Conservation (phyloP, 2,113 vertebrate species). For the Syngnathus typhle region DNA sequence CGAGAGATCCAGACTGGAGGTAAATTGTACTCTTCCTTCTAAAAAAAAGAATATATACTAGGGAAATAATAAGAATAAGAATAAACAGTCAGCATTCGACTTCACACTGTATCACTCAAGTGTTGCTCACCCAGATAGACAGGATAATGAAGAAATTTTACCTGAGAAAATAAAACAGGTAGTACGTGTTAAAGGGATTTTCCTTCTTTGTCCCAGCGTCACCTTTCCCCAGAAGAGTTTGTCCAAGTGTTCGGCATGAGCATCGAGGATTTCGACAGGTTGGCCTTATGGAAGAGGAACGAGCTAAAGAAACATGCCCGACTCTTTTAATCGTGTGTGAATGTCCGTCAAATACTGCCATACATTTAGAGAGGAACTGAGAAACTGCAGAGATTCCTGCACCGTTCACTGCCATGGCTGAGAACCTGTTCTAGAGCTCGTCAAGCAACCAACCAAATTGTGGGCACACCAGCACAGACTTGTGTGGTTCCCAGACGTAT, state of each 20-base stretch:
- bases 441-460: slow-evolving; percentile 46
- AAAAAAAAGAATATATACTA: no score
- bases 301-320: slow-evolving; percentile 97
- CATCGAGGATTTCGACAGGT: slow-evolving; percentile 90
- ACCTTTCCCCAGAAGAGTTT: slow-evolving; percentile 94
- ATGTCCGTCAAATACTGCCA: slow-evolving; percentile 17
- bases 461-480: slow-evolving; percentile 35
- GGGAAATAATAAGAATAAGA: no score
- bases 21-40: slow-evolving; percentile 47
- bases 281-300: slow-evolving; percentile 97
- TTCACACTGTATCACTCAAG: neutral
- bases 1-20: slow-evolving; percentile 92
- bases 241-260: slow-evolving; percentile 95
- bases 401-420: slow-evolving; percentile 65
- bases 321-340: slow-evolving; percentile 77
- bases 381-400: slow-evolving; percentile 15
- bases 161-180: neutral
- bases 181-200: neutral
- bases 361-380: slow-evolving; percentile 14
- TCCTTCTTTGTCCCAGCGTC: slow-evolving; percentile 71
- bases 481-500: slow-evolving; percentile 20
- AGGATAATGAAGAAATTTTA: neutral
- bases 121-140: neutral
- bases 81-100: no score
- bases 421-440: slow-evolving; percentile 57